phyloP scores from a whole-genome alignment of 2,888 invertebrate species.

The Sericinus montela region DNA sequence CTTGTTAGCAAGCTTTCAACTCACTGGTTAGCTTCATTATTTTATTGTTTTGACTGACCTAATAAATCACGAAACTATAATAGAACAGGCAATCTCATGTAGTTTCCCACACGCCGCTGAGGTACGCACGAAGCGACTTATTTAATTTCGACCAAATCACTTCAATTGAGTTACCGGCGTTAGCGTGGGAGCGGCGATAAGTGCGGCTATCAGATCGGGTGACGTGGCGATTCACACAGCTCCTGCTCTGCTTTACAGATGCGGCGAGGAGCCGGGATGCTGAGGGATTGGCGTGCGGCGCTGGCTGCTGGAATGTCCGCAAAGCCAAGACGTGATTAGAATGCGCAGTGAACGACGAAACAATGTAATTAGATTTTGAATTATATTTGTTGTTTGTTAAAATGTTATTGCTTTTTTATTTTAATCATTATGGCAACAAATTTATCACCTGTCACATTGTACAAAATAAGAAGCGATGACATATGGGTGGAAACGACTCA shows the following conservation, averaged over 20 bases:
- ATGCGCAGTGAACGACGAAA: no score
- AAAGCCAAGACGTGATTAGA: background rate
- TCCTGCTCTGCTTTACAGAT: constrained; percentile 30
- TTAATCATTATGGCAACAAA: no score
- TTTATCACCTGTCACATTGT: no score
- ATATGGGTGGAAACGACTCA: no score
- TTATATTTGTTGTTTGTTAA: background rate
- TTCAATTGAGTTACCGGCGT: constrained; percentile 1
- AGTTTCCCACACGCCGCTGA: constrained; percentile 1
- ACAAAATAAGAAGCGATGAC: no score
- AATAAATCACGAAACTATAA: background rate
- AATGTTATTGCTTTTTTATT: background rate
- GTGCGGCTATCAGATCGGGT: constrained; percentile 22
- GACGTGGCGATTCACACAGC: constrained; percentile 52
- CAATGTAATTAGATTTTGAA: background rate
- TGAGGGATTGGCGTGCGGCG: background rate
- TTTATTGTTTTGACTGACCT: background rate
- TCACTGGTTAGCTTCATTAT: background rate
- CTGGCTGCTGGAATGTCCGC: background rate
- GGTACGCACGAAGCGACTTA: background rate
- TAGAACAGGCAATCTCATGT: background rate
- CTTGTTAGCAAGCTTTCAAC: background rate
- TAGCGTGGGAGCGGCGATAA: background rate
- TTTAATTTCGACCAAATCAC: constrained; percentile 16
- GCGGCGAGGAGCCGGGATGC: background rate